A percentile compares a stretch with the other conserved stretches of the same genome.
phyloP scores from a whole-genome alignment of 2,888 invertebrate species.

The Platynereis dumerilii region DNA sequence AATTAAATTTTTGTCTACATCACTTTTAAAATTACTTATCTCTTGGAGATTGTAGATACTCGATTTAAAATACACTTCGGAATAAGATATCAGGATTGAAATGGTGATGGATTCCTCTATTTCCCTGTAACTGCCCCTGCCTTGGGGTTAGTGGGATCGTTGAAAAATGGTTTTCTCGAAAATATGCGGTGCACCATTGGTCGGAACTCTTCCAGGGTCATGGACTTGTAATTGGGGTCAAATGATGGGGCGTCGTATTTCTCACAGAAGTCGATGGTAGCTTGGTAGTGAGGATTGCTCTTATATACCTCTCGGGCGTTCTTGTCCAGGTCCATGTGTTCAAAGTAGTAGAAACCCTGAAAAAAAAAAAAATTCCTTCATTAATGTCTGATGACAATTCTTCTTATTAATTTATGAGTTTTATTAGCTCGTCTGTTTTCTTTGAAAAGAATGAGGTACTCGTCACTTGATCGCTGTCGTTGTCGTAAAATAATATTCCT shows the following conservation, averaged over 20 bases:
- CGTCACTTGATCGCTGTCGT: too few relatives aligned
- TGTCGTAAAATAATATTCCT: too few relatives aligned
- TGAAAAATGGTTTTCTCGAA: constrained; percentile 14
- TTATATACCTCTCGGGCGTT: constrained; percentile 13
- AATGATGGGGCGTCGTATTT: constrained; percentile 19
- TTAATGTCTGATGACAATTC: too few relatives aligned
- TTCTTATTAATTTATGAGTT: background rate
- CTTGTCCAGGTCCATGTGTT: constrained; percentile 7
- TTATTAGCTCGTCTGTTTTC: too few relatives aligned
- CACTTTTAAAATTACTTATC: too few relatives aligned
- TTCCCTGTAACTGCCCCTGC: constrained; percentile 16
- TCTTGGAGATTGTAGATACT: too few relatives aligned
- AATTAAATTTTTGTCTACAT: too few relatives aligned
- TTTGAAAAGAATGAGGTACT: too few relatives aligned
- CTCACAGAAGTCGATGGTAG: constrained; percentile 17
- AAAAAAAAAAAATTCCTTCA: background rate
- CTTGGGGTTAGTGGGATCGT: constrained; percentile 11
- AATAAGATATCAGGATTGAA: too few relatives aligned
- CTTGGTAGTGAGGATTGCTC: constrained; percentile 11
- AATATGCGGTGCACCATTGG: constrained; percentile 17
- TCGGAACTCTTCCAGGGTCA: constrained; percentile 9
- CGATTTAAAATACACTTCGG: too few relatives aligned
- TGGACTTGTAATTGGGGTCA: constrained; percentile 15
- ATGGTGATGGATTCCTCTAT: too few relatives aligned
- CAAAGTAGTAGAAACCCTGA: constrained; percentile 17